These are phyloP conservation scores for Schlechtendalia chinensis DNA, from an alignment of 1,140 invertebrate species.

Conservation along the genomic window DNA sequence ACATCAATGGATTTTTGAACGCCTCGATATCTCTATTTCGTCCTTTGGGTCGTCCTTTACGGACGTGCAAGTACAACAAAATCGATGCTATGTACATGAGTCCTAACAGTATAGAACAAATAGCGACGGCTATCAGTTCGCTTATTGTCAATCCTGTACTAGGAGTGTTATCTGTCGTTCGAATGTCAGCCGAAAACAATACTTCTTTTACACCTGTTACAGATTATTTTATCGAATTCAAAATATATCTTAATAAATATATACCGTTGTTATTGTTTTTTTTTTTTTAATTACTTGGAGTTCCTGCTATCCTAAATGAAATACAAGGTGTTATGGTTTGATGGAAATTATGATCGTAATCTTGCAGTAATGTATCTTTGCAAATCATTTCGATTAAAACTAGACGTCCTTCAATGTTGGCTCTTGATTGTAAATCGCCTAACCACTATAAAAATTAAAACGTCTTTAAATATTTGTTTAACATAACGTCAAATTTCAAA, in stretches of 20 bases:
- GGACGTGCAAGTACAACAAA: constrained; percentile 74
- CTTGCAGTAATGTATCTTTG: constrained; percentile 63
- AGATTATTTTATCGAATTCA: neutral
- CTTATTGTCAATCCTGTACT: constrained; percentile 59
- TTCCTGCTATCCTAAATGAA: constrained; percentile 78
- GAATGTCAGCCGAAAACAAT: constrained; percentile 68
- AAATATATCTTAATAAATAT: neutral
- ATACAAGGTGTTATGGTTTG: constrained; percentile 74
- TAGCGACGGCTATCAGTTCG: constrained; percentile 78
- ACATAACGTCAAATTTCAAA: too few species aligned
- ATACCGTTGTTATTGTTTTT: too few species aligned
- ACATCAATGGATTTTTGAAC: constrained; percentile 47
- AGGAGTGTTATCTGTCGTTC: constrained; percentile 58
- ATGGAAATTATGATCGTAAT: constrained; percentile 55
- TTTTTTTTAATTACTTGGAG: constrained; percentile 65
- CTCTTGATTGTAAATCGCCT: constrained; percentile 70
- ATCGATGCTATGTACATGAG: constrained; percentile 80
- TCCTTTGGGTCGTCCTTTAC: constrained; percentile 55
- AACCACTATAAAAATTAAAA: constrained; percentile 65
- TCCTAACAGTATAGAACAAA: constrained; percentile 74
- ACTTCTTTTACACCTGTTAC: constrained; percentile 71
- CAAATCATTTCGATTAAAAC: constrained; percentile 77
- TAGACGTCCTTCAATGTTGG: constrained; percentile 73
- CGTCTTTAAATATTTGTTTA: neutral
- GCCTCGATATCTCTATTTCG: neutral